Conservation (phyloP, 2,113 vertebrate genomes). For the Naja naja region DNA sequence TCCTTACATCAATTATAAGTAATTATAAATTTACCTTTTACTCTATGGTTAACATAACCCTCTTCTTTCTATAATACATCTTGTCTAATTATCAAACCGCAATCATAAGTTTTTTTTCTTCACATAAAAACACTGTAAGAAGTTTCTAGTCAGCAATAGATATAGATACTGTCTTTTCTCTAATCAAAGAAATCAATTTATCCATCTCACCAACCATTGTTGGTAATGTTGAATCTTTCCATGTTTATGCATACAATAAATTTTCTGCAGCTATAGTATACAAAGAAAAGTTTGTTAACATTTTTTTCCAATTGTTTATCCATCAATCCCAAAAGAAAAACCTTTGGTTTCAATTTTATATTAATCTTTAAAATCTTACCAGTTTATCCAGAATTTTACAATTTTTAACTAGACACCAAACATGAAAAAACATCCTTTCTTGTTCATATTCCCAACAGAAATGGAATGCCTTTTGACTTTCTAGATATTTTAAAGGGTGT, state of each 20-base stretch:
- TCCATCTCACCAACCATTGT: not conserved
- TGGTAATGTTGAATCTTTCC: not conserved
- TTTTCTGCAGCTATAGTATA: not conserved
- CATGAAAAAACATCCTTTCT: not conserved
- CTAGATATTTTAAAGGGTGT: not conserved
- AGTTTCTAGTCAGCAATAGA: not conserved
- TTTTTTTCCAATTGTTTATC: not conserved
- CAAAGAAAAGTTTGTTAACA: not conserved
- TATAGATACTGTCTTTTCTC: not conserved
- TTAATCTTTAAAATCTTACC: not conserved
- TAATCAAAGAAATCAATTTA: not conserved
- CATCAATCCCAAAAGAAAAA: not conserved
- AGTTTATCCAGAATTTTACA: not conserved
- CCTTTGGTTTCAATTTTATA: not conserved
- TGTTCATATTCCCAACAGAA: not conserved
- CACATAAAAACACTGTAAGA: not conserved
- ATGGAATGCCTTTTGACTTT: not conserved
- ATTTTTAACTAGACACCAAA: not conserved
- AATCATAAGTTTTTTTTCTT: not conserved
- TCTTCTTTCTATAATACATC: not conserved
- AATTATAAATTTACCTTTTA: not conserved
- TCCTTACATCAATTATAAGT: not conserved
- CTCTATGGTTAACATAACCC: not conserved
- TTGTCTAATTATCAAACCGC: not conserved
- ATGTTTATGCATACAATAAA: not conserved